These are phyloP conservation scores for Ostrea denselamellosa DNA, from an alignment of 1,140 invertebrate species.

Conservation along the genomic window DNA sequence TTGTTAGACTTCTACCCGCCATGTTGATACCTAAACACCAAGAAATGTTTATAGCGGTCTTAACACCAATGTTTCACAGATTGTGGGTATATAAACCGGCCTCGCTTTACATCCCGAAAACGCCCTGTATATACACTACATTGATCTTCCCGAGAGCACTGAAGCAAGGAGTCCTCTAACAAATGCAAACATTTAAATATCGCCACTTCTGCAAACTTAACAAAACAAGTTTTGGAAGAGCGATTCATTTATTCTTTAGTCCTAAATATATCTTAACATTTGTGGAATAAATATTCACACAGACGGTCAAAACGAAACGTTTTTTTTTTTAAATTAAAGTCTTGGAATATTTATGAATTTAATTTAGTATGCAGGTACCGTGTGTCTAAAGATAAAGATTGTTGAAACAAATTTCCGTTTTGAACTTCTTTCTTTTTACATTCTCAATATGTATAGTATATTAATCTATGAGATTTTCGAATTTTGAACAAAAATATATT, in stretches of 20 bases:
- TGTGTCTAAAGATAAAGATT: no score
- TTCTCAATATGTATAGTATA: no score
- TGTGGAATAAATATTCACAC: not conserved
- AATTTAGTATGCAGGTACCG: no score
- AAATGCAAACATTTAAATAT: conserved; percentile 28
- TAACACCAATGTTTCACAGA: not conserved
- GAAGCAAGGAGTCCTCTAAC: not conserved
- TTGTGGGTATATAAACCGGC: not conserved
- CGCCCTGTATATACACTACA: not conserved
- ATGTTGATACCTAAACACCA: not conserved
- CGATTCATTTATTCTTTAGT: not conserved
- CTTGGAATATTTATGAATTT: no score
- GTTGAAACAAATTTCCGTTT: no score
- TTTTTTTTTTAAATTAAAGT: no score
- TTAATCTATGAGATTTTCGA: no score
- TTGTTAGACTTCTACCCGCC: not conserved
- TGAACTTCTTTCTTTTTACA: no score
- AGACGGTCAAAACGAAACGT: not conserved
- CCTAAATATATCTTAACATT: not conserved
- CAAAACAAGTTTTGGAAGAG: conserved; percentile 22
- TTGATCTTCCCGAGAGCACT: not conserved
- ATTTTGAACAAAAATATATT: no score
- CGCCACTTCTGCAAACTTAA: not conserved
- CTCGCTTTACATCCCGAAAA: not conserved
- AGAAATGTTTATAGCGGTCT: not conserved